Base-by-base conservation (phyloP, 2,888 invertebrate genomes). In the Conomelus anceps region DNA sequence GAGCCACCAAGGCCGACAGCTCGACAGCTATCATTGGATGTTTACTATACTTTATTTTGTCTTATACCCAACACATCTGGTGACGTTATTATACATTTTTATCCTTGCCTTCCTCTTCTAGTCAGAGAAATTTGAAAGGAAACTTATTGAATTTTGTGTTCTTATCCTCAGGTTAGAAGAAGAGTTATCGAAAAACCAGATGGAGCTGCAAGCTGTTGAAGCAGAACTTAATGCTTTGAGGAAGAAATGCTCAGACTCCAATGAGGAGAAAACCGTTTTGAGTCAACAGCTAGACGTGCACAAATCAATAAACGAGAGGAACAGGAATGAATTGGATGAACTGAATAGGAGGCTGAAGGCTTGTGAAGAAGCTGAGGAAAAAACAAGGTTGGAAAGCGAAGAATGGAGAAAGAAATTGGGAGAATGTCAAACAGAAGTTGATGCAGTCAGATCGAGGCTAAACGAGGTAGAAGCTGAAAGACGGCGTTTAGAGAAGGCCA, bases 301-400 rank as follows among this genome's bases (percentile, higher is more conserved):
- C 22, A 88, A 34, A 22, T 22, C 41, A n/a, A 23, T 29, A 22
- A 29, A 88, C 41, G 41, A 88, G 23, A 63, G 22, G 11, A 41
- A 86, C n/a, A 84, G 88, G 88, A 89, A 84, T 20, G 89, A 89
- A 22, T 29, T 89, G 23, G 63, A 87, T n/a, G 85, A 89, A 34
- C 88, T 84, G 20, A 26, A 63, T 6, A 89, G 29, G 23, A 84
- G 63, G 63, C 41, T 86, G 87, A 23, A 84, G 24, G 86, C 24
- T 0, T 24, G 24, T 7, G 22, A 86, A 26, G 22, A 86, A n/a
- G 29, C 24, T 11, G 86, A 86, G 24, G 26, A 86, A 23, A 86
- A 26, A 20, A 29, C 86, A 9, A 22, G 29, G 26, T 22, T 22
- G 17, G 88, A 24, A 17, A 85, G 29, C 22, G 26, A 84, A 29